Percentiles rank a stretch among this genome's conserved stretches.
Conservation (phyloP, 2,888 invertebrate species). For the Stenodema calcarata region DNA sequence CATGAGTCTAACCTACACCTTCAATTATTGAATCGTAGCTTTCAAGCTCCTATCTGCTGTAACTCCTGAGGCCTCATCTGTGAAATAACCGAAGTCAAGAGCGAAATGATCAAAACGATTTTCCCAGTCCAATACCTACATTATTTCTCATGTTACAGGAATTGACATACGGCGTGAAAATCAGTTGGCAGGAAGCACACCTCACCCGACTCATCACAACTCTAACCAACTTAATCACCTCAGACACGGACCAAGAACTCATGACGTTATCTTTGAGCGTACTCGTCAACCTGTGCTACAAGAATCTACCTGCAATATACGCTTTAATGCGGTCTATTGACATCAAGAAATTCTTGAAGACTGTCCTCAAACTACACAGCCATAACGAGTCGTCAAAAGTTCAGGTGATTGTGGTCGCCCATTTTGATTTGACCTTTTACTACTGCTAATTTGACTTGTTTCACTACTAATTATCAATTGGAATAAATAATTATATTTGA, state of each 20-base stretch:
- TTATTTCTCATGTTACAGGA: slow-evolving; percentile 63
- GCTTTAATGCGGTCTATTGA: slow-evolving; percentile 75
- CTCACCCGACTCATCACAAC: slow-evolving; percentile 72
- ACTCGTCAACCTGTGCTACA: slow-evolving; percentile 79
- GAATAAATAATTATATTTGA: neutral
- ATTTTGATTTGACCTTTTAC: too few species aligned
- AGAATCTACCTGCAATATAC: slow-evolving; percentile 77
- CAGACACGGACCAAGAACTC: slow-evolving; percentile 64
- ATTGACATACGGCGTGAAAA: slow-evolving; percentile 78
- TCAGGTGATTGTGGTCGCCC: slow-evolving; percentile 60
- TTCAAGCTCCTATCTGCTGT: too few species aligned
- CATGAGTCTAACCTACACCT: too few species aligned
- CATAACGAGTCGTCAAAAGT: slow-evolving; percentile 63
- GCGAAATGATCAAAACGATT: too few species aligned
- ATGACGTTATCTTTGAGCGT: slow-evolving; percentile 70
- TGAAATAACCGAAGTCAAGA: too few species aligned
- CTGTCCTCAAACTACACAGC: slow-evolving; percentile 68
- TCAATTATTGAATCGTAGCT: too few species aligned
- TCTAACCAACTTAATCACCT: slow-evolving; percentile 71
- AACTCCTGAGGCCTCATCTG: too few species aligned
- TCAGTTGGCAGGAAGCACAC: slow-evolving; percentile 82
- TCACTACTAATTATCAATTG: neutral
- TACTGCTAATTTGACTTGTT: neutral
- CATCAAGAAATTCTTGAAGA: slow-evolving; percentile 71
- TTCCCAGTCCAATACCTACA: too few species aligned